Evolutionary conservation across 2,113 vertebrate genomes (phyloP), one percentile per base, ranked within the genome.

Genomic region (Loxodonta africana): DNA sequence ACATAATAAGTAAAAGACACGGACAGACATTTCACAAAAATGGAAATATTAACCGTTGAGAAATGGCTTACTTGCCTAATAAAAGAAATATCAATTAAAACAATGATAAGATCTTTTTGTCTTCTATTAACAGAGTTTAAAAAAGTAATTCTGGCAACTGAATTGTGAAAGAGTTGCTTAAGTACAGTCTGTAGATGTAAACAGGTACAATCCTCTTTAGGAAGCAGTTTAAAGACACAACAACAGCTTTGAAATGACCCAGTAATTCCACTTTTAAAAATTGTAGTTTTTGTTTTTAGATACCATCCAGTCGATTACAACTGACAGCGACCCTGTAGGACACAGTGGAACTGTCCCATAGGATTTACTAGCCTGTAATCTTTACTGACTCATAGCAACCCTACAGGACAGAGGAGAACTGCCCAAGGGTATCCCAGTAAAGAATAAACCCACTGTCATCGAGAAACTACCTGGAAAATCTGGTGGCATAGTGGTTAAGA

Each of bases 221-320:
- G 60, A 74, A 71, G 20, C 18, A 89, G 78, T 89, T 89, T 25
- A 81, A 88, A 96, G 74, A 77, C 80, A 76, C 4, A 53, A 76
- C 4, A 62, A 67, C 53, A 57, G 12, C 21, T 80, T 89, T 82
- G 73, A 83, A 89, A 53, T 89, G 62, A 93, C 67, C 37, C 33
- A 44, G 46, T 73, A 78, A 84, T 77, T 83, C 18, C 8, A 83
- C 71, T 93, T 90, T 89, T n/a, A 93, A 57, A 92, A 90, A 18
- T 37, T 37, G 20, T 73, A 8, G 30, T 57, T 57, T 17, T 57
- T 57, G 53, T 48, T 48, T 48, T 48, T 17, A 71, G 69, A 71
- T 33, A 71, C 26, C 33, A n/a, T 15, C 15, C 28, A 71, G 28
- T 71, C 15, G 15, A n/a, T n/a, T n/a, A 4, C 33, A n/a, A 71